Conservation (phyloP, 2,888 invertebrate genomes). For the Limenitis camilla region DNA sequence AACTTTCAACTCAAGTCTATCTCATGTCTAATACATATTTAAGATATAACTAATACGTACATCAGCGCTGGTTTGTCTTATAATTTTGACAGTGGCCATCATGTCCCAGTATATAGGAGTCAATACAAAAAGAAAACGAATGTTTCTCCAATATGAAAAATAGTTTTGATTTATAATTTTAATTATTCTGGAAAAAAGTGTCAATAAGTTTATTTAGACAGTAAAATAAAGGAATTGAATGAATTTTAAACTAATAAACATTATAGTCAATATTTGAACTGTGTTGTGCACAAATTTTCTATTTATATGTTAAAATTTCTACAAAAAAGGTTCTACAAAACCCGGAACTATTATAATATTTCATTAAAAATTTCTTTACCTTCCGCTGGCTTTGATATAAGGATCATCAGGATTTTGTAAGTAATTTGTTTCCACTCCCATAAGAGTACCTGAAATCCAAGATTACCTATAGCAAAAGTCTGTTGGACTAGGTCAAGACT, state of each 20-base stretch:
- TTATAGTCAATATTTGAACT: too few species aligned
- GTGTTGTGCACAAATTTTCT: too few species aligned
- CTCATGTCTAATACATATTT: too few species aligned
- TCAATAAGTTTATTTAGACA: neutral
- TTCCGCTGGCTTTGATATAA: conserved; percentile 30
- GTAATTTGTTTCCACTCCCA: conserved; percentile 32
- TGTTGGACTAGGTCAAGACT: too few species aligned
- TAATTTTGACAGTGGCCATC: conserved; percentile 29
- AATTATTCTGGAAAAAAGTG: conserved; percentile 27
- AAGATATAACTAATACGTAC: conserved; percentile 19
- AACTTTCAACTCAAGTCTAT: too few species aligned
- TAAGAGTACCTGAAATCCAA: conserved; percentile 29
- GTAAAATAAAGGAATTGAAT: too few species aligned
- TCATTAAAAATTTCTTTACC: conserved; percentile 23
- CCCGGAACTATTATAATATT: too few species aligned
- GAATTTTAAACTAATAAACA: too few species aligned
- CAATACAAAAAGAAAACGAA: conserved; percentile 28
- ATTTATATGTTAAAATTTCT: too few species aligned
- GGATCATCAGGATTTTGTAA: conserved; percentile 30
- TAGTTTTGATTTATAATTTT: conserved; percentile 31
- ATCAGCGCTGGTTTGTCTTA: conserved; percentile 27
- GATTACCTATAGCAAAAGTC: too few species aligned
- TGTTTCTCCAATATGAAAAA: conserved; percentile 38
- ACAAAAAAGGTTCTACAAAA: too few species aligned
- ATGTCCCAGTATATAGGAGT: conserved; percentile 33